Evolutionary conservation across 1,140 invertebrate genomes (phyloP).

Genomic region (Bicyclus anynana): DNA sequence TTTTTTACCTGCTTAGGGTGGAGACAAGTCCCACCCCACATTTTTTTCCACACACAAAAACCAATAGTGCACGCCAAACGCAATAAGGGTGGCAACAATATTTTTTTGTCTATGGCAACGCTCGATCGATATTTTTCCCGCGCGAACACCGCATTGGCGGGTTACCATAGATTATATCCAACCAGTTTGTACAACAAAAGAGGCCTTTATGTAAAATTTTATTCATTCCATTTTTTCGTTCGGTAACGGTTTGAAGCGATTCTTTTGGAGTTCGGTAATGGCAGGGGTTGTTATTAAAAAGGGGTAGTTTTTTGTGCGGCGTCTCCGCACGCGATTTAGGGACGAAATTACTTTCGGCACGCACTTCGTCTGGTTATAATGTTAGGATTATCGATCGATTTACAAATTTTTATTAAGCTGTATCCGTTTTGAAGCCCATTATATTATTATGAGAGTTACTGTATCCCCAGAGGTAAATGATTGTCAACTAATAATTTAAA

Average conservation of each 20-base stretch:
- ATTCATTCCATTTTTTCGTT: constrained; percentile 64
- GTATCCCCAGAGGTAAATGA: neutral
- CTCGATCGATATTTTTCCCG: constrained; percentile 62
- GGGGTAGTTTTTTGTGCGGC: constrained; percentile 61
- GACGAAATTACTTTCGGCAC: constrained; percentile 55
- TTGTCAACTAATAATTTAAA: too few species aligned
- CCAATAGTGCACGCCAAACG: constrained; percentile 46
- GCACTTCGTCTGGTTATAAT: constrained; percentile 34
- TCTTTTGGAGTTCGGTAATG: constrained; percentile 57
- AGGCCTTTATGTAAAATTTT: constrained; percentile 60
- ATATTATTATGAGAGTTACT: neutral
- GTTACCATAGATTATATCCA: constrained; percentile 14
- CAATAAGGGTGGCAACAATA: constrained; percentile 52
- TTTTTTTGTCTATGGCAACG: constrained; percentile 45
- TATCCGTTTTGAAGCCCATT: neutral
- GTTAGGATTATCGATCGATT: constrained; percentile 12
- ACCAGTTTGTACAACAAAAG: constrained; percentile 49
- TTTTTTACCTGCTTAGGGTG: constrained; percentile 59
- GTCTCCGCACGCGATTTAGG: constrained; percentile 59
- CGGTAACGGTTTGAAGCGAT: constrained; percentile 58
- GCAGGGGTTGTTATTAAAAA: constrained; percentile 59
- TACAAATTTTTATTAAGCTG: neutral
- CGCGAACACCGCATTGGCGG: constrained; percentile 46
- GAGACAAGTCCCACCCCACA: constrained; percentile 52
- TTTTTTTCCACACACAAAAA: constrained; percentile 57